Base-by-base conservation (phyloP, 2,113 vertebrate genomes). In the Nicator chloris region DNA sequence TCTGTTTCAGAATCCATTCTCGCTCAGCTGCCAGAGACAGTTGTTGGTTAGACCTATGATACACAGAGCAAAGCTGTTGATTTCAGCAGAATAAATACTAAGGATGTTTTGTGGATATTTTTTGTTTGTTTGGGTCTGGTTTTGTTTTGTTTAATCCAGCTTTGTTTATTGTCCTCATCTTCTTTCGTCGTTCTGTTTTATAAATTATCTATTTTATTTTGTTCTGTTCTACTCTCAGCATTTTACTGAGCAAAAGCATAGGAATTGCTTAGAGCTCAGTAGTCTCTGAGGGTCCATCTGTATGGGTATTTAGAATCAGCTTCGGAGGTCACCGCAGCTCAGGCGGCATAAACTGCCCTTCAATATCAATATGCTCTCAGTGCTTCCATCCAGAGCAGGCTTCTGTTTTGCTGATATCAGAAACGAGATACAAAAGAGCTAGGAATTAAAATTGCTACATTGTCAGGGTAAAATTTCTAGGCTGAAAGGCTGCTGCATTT, bases 31-130 rank as follows among this genome's bases (percentile, higher is more conserved):
- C 97, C 54, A 88, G 84, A 37, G 94, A 92, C 77, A 98, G 86
- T 79, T 98, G 98, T 79, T 98, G 97, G 61, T 98, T 97, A 90
- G 98, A 99, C 95, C 99, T 99, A 56, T 2, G 5, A 92, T 18
- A 82, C 21, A 66, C 40, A 78, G 56, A 85, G 61, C 17, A 91
- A 91, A 76, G 20, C n/a, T 57, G 49, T 80, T 72, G 49, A 90
- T 80, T 90, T 86, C 80, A 92, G 76, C 53, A 86, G 24, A 26
- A 56, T 35, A 86, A 86, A 81, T 51, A 40, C 30, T 33, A 39
- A 64, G 11, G 16, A 60, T 33, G 4, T 33, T 85, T 59, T 63
- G 15, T 54, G 33, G 35, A 10, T 50, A 3, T 57, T 50, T 9
- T 33, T 50, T 65, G 30, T 30, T 60, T 44, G 30, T n/a, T n/a